phyloP scores from a whole-genome alignment of 2,888 invertebrate species.

The Entomobrya proxima region DNA sequence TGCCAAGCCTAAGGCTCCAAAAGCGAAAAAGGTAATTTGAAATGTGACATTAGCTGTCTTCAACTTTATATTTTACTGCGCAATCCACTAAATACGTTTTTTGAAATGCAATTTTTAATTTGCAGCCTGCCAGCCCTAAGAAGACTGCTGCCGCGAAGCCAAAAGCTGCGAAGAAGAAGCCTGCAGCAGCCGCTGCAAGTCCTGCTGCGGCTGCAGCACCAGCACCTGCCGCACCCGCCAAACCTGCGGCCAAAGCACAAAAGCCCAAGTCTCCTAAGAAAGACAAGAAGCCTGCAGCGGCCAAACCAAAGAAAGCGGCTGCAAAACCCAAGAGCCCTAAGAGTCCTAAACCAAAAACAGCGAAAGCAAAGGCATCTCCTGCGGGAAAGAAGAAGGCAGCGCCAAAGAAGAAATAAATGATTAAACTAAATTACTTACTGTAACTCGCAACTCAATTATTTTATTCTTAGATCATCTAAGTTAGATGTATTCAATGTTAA shows the following conservation, averaged over 20 bases:
- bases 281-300: slow-evolving; percentile 60
- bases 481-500: too few species aligned
- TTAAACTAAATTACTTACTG: too few species aligned
- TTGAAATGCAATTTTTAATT: too few species aligned
- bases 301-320: slow-evolving; percentile 57
- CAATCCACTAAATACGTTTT: too few species aligned
- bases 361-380: slow-evolving; percentile 49
- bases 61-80: too few species aligned
- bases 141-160: too few species aligned
- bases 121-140: too few species aligned
- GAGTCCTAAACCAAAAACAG: slow-evolving; percentile 58
- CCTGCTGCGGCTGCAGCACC: slow-evolving; percentile 26
- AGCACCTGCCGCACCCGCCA: slow-evolving; percentile 46
- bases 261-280: slow-evolving; percentile 28
- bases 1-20: slow-evolving; percentile 46
- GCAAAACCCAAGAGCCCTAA: slow-evolving; percentile 63
- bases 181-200: slow-evolving; percentile 45
- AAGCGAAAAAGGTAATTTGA: slow-evolving; percentile 50
- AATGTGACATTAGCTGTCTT: slow-evolving; percentile 42
- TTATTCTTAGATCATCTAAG: too few species aligned
- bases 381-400: slow-evolving; percentile 65
- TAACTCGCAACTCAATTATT: too few species aligned
- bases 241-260: slow-evolving; percentile 56
- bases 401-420: slow-evolving; percentile 68
- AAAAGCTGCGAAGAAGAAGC: slow-evolving; percentile 38